Evolutionary conservation across 2,888 invertebrate species (phyloP), one percentile per base, ranked within the genome.

Genomic region (Acholoe squamosa): DNA sequence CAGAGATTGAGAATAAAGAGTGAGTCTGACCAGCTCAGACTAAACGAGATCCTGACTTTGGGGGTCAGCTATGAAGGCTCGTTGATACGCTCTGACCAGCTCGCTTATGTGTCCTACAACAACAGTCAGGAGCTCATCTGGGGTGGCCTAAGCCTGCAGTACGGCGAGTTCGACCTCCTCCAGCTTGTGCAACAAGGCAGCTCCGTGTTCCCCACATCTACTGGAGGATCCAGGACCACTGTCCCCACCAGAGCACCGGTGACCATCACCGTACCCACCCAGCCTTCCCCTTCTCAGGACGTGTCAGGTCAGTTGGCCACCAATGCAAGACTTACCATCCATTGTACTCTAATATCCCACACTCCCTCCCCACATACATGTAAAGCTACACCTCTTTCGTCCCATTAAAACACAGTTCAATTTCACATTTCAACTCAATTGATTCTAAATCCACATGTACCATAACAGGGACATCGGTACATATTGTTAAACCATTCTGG

Each of bases 291-390:
- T 19, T 51, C 52, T 54, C 54, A 77, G 77, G 31, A 61, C 61
- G 61, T 61, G 7, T n/a, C 80, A 80, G 80, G 80, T 80, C 80
- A 80, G 80, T 80, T 80, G 80, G 33, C 43, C 80, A 80, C 80
- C 43, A 33, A n/a, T 16, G 33, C 80, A 80, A 33, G 33, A 16
- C 33, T n/a, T 43, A 34, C 33, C 12, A n/a, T n/a, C 80, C 19
- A 34, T 25, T n/a, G n/a, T n/a, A n/a, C 25, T 76, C 76, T 76
- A 1, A 7, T 25, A 80, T 34, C 80, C n/a, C 19, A 33, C 80
- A 5, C 61, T 14, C 31, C 19, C 71, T 71, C 14, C 25, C 71
- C 19, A 61, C 61, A 3, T n/a, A 61, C 61, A 61, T 19, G 19
- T n/a, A 7, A 61, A 7, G n/a, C 61, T 43, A 43, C 43, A 43